Evolutionary conservation across 2,113 vertebrate genomes (phyloP).

Genomic region (Microtus ochrogaster): DNA sequence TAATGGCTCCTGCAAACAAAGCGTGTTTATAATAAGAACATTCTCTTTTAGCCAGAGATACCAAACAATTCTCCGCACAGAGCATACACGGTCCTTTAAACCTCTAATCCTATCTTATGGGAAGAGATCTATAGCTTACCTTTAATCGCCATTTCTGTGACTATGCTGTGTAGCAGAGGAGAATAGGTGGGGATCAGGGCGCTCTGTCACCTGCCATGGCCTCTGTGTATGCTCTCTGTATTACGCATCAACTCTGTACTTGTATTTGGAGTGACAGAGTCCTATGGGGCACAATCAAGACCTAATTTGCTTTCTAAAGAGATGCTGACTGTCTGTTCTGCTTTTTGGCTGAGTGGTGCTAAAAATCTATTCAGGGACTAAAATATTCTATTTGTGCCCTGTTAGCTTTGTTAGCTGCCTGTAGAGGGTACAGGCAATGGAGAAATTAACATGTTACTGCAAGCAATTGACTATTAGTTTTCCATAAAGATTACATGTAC

Average conservation of each 20-base stretch:
- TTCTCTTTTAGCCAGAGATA: constrained; percentile 40
- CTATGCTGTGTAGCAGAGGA: background rate
- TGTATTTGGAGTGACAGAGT: constrained; percentile 45
- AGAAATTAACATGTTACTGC: constrained; percentile 41
- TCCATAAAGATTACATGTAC: background rate
- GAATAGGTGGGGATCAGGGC: constrained; percentile 3
- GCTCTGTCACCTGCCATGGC: background rate
- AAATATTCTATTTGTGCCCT: constrained; percentile 21
- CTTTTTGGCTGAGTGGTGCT: constrained; percentile 44
- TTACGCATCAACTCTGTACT: constrained; percentile 57
- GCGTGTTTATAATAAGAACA: background rate
- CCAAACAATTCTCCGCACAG: background rate
- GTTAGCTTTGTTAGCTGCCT: background rate
- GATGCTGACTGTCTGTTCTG: constrained; percentile 29
- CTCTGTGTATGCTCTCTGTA: constrained; percentile 7
- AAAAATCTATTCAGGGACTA: constrained; percentile 47
- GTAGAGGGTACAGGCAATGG: background rate
- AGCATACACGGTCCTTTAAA: background rate
- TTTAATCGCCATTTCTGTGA: constrained; percentile 1
- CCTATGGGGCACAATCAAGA: constrained; percentile 65
- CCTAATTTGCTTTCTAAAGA: constrained; percentile 67
- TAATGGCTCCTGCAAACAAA: constrained; percentile 14
- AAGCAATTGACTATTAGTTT: constrained; percentile 2
- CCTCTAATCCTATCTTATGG: background rate
- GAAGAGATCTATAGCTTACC: background rate